Evolutionary conservation across 2,888 invertebrate genomes (phyloP), one percentile per base, ranked within the genome.

Genomic region (Thera obeliscata): DNA sequence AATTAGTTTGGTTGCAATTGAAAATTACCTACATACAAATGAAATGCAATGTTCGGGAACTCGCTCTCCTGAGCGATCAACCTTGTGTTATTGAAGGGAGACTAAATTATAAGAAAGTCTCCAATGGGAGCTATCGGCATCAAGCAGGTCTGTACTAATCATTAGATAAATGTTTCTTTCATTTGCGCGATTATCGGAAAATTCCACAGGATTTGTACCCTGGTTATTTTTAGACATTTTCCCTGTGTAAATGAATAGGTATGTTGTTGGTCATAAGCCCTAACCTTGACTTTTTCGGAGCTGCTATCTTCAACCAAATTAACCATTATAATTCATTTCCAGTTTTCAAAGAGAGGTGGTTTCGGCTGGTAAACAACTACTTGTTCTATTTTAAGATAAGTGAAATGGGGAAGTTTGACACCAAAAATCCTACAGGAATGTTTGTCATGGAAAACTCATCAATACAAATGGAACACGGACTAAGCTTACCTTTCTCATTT

Each of bases 331-430:
- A 52, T 78, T 46, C 0, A 74, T 65, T 61, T 94, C 94, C 90
- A 96, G 96, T 94, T 57, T 96, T 95, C 82, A 96, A 97, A 87
- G 96, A 97, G 83, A 94, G 96, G 82, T 96, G 96, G 95, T 97
- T 97, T 87, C 96, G 96, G 79, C 87, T 97, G 65, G 94, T 95
- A 74, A 95, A 95, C 76, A 97, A 97, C 86, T 94, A 97, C 79
- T 87, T 97, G 61, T 97, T 96, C 88, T 97, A 97, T 85, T 97
- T 96, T 86, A 95, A 96, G 83, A 94, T 96, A 72, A 96, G 95
- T 86, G 95, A 94, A 77, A 86, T 94, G 84, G 96, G 96, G 43
- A 95, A 95, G 77, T 95, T 96, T 79, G 95, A 95, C 74, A 93
- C 91, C 33, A 94, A 94, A 78, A 93, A 95, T 83, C 97, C 97